These are phyloP conservation scores for Bryconaethiops microstoma DNA, from an alignment of 2,797 vertebrate genomes.

Conservation along the genomic window DNA sequence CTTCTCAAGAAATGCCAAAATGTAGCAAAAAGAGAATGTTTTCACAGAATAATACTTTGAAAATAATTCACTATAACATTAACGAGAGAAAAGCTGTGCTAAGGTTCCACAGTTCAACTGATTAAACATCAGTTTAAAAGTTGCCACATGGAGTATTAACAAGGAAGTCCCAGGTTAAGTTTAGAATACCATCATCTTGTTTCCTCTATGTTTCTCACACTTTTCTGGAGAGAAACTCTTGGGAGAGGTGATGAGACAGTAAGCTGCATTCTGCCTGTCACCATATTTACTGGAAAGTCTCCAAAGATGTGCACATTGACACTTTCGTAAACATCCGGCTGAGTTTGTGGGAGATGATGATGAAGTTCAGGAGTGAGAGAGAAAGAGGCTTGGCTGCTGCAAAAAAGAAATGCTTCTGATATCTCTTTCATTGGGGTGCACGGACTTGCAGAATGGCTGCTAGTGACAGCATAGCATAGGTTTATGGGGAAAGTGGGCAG, in stretches of 20 bases:
- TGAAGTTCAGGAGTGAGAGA: constrained; percentile 16
- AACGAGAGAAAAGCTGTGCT: background rate
- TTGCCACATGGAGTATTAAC: constrained; percentile 1
- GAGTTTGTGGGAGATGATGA: constrained; percentile 44
- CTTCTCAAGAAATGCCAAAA: background rate
- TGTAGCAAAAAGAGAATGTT: no score
- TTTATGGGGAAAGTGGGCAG: constrained; percentile 36
- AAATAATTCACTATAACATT: constrained; percentile 6
- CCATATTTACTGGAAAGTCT: constrained; percentile 56
- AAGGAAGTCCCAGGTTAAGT: constrained; percentile 1
- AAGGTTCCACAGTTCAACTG: background rate
- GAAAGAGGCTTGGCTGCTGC: constrained; percentile 19
- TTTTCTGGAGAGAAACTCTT: constrained; percentile 22
- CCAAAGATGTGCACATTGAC: constrained; percentile 47
- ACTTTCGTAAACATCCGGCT: constrained; percentile 54
- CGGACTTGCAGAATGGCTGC: constrained; percentile 24
- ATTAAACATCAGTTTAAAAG: background rate
- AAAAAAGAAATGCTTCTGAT: constrained; percentile 38
- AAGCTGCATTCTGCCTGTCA: constrained; percentile 48
- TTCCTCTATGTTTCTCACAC: constrained; percentile 27
- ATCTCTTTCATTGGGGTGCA: constrained; percentile 43
- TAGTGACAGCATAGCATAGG: constrained; percentile 22
- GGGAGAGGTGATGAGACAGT: constrained; percentile 40
- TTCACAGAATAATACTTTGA: background rate
- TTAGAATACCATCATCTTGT: constrained; percentile 41